A percentile compares a stretch with the other conserved stretches of the same genome.
These are phyloP conservation scores for Melipona beecheii DNA, from an alignment of 2,888 invertebrate species.

Conservation along the genomic window DNA sequence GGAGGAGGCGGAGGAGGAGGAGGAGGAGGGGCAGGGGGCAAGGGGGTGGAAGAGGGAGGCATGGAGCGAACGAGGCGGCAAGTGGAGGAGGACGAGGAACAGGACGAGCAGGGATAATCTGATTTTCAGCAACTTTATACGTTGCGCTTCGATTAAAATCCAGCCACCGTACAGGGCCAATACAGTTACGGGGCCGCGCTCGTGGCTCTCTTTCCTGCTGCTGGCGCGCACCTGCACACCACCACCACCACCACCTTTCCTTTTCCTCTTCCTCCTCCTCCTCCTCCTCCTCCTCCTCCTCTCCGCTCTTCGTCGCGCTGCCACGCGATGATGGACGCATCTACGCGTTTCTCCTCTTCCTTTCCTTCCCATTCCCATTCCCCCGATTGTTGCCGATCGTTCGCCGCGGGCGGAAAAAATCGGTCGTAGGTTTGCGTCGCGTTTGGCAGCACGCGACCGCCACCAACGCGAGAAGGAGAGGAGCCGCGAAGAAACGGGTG, in stretches of 20 bases:
- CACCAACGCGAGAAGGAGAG: neutral
- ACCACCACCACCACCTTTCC: constrained; percentile 50
- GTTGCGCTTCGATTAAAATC: constrained; percentile 82
- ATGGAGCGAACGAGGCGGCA: constrained; percentile 34
- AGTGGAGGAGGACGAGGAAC: constrained; percentile 57
- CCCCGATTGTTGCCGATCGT: no score
- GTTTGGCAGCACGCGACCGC: neutral
- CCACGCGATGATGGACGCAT: neutral
- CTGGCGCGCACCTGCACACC: constrained; percentile 36
- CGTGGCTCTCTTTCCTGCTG: constrained; percentile 43
- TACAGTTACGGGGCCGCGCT: constrained; percentile 74
- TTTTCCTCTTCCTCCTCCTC: no score
- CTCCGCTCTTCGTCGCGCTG: neutral
- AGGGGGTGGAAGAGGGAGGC: constrained; percentile 15
- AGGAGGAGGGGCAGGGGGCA: constrained; percentile 64
- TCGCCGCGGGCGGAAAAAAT: neutral
- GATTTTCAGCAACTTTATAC: constrained; percentile 83
- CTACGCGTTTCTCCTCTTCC: neutral
- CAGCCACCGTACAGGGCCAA: constrained; percentile 79
- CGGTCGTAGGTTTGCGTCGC: neutral
- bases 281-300: neutral
- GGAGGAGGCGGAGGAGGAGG: constrained; percentile 58
- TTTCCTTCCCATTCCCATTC: no score
- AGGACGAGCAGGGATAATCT: constrained; percentile 77
- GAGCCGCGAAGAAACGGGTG: neutral